Percentiles rank a stretch among this genome's conserved stretches.
Evolutionary conservation across 2,113 vertebrate genomes (phyloP).

Genomic region (Ammodytes marinus): DNA sequence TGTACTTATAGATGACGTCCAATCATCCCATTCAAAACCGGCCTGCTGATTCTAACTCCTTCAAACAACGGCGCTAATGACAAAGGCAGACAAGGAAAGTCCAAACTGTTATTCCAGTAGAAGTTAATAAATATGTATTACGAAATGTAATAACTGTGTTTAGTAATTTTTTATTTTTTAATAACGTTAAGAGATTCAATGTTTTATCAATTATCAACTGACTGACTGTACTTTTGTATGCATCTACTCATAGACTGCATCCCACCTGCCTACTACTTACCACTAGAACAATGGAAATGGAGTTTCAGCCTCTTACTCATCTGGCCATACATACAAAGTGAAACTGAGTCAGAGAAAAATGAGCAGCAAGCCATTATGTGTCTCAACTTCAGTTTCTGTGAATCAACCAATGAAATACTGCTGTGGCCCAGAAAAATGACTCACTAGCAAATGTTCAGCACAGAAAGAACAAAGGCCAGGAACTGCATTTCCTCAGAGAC

Average conservation of each 20-base stretch:
- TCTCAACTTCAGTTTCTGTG: not conserved
- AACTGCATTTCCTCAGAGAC: not conserved
- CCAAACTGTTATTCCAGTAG: not conserved
- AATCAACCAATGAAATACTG: slow-evolving; percentile 4
- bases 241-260: not conserved
- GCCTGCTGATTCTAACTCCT: slow-evolving; percentile 25
- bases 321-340: not conserved
- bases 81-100: not conserved
- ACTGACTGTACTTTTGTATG: not conserved
- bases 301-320: slow-evolving; percentile 27
- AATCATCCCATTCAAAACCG: slow-evolving; percentile 52
- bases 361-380: not conserved
- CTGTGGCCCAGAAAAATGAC: slow-evolving; percentile 2
- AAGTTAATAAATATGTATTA: not conserved
- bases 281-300: not conserved
- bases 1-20: slow-evolving; percentile 42
- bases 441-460: slow-evolving; percentile 18
- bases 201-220: not conserved
- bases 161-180: not conserved
- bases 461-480: slow-evolving; percentile 20
- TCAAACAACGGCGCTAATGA: slow-evolving; percentile 16
- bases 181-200: no score
- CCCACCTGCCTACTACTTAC: not conserved
- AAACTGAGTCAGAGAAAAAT: slow-evolving; percentile 18
- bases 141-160: not conserved